A percentile compares a stretch with the other conserved stretches of the same genome.
phyloP scores from a whole-genome alignment of 2,113 vertebrate genomes.

The Eclectus roratus region DNA sequence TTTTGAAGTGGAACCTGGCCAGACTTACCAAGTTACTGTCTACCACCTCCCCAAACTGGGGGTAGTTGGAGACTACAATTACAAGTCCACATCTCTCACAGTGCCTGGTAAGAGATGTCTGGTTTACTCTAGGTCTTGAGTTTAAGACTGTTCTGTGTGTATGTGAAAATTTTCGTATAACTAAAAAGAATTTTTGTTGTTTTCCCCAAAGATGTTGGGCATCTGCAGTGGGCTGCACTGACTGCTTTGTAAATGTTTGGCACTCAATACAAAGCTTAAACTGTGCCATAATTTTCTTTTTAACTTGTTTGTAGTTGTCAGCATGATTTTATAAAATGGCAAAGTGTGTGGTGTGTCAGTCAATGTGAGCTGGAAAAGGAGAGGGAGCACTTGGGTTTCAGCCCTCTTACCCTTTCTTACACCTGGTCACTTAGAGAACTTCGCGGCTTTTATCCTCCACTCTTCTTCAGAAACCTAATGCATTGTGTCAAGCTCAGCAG shows the following conservation, averaged over 20 bases:
- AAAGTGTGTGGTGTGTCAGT: background rate
- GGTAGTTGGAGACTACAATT: conserved; percentile 68
- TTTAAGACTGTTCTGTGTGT: background rate
- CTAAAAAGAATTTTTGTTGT: background rate
- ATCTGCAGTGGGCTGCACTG: background rate
- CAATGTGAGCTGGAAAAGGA: background rate
- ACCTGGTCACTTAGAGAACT: background rate
- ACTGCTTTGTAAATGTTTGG: background rate
- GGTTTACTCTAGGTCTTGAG: background rate
- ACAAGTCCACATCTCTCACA: conserved; percentile 11
- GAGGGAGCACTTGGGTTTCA: background rate
- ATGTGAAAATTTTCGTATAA: background rate
- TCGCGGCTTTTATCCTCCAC: background rate
- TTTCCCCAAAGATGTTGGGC: background rate
- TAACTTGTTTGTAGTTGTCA: background rate
- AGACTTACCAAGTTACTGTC: conserved; percentile 75
- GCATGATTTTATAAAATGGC: background rate
- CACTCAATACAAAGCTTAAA: background rate
- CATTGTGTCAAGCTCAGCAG: background rate
- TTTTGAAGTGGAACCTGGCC: conserved; percentile 76
- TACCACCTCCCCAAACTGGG: conserved; percentile 77
- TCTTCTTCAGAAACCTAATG: background rate
- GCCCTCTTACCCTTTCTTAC: background rate
- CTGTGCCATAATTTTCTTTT: background rate
- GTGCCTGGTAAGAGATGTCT: conserved; percentile 70